A percentile compares a stretch with the other conserved stretches of the same genome.
Evolutionary conservation across 2,888 invertebrate genomes (phyloP).

Genomic region (Prenolepis imparis): DNA sequence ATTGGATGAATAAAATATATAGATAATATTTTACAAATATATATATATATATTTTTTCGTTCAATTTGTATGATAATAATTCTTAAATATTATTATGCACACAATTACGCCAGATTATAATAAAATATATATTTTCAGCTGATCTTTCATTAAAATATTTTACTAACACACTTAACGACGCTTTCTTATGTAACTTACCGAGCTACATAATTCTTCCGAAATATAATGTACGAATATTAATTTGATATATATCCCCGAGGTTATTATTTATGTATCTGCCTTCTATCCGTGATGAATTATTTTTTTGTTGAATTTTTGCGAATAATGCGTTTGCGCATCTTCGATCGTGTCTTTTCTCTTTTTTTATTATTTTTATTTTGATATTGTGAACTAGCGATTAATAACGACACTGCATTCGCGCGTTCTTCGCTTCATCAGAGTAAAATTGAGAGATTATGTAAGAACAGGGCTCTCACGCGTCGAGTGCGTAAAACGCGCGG

Average conservation of each 20-base stretch:
- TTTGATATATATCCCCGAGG: slow-evolving; percentile 27
- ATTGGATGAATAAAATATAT: no score
- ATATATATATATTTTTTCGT: neutral
- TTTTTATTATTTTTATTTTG: neutral
- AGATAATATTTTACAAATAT: neutral
- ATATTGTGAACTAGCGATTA: neutral
- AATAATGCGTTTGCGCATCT: slow-evolving; percentile 1
- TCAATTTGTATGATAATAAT: neutral
- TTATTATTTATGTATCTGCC: slow-evolving; percentile 34
- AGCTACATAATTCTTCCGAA: slow-evolving; percentile 2
- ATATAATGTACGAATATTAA: slow-evolving; percentile 43
- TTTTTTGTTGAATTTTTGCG: neutral
- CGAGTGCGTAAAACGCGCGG: slow-evolving; percentile 56
- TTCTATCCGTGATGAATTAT: slow-evolving; percentile 9
- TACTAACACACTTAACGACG: neutral
- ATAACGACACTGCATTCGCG: slow-evolving; percentile 3
- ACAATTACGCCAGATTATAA: neutral
- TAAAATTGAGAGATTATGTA: slow-evolving; percentile 44
- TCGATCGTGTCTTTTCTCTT: neutral
- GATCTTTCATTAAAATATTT: slow-evolving; percentile 9
- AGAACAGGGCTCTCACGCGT: slow-evolving; percentile 37
- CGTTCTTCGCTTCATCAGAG: neutral
- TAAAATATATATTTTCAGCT: neutral
- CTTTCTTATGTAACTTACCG: neutral
- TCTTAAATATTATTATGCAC: neutral